phyloP scores from a whole-genome alignment of 2,797 vertebrate genomes.

The Pagetopsis macropterus region DNA sequence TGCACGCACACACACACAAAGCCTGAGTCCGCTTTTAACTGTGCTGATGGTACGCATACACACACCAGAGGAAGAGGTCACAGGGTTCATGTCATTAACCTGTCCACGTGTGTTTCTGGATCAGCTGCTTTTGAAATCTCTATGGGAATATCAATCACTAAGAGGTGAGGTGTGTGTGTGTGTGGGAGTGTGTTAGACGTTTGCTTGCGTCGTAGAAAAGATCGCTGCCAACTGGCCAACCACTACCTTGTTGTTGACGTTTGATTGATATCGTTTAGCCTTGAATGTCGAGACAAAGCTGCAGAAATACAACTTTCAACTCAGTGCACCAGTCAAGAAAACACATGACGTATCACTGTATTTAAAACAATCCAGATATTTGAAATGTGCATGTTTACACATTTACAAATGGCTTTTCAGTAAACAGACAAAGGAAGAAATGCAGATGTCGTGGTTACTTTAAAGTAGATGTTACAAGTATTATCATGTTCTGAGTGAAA shows the following conservation, averaged over 20 bases:
- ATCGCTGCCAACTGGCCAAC: neutral
- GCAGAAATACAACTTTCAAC: neutral
- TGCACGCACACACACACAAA: neutral
- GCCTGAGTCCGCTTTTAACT: slow-evolving; percentile 53
- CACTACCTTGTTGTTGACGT: neutral
- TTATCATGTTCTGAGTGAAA: neutral
- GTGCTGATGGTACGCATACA: slow-evolving; percentile 44
- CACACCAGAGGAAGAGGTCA: slow-evolving; percentile 42
- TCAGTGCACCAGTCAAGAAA: neutral
- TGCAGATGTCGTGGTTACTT: neutral
- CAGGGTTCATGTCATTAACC: slow-evolving; percentile 59
- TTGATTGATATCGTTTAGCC: neutral
- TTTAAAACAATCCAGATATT: neutral
- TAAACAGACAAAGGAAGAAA: neutral
- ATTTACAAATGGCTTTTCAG: neutral
- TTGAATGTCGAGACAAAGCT: neutral
- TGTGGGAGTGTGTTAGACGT: slow-evolving; percentile 1
- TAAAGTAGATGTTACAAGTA: neutral
- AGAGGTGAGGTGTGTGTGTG: slow-evolving; percentile 33
- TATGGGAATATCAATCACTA: slow-evolving; percentile 54
- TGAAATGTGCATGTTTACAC: neutral
- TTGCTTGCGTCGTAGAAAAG: neutral
- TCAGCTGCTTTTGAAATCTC: slow-evolving; percentile 49
- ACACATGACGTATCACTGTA: neutral
- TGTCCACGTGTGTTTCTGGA: slow-evolving; percentile 43